Conservation (phyloP, 2,797 vertebrate genomes). For the Podargus strigoides region DNA sequence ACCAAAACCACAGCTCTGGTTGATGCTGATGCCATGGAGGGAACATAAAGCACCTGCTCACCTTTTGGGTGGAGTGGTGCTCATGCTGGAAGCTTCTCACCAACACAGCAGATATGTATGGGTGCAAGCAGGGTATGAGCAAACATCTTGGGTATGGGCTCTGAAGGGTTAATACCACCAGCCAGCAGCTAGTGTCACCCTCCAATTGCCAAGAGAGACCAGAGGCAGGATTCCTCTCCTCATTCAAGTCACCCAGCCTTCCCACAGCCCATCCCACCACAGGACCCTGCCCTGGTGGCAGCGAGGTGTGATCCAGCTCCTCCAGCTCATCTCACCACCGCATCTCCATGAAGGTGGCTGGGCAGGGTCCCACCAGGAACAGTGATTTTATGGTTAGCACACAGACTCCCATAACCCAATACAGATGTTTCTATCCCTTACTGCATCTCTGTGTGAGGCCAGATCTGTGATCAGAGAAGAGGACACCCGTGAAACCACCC, state of each 20-base stretch:
- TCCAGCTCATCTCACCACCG: background rate
- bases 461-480: background rate
- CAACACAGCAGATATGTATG: rapidly evolving
- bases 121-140: background rate
- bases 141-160: rapidly evolving
- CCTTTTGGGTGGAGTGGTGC: background rate
- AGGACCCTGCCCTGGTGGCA: background rate
- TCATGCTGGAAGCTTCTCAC: background rate
- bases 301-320: background rate
- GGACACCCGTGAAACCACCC: background rate
- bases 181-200: background rate
- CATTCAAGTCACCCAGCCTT: background rate
- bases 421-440: background rate
- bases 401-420: background rate
- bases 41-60: background rate
- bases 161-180: background rate
- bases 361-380: background rate
- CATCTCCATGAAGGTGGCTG: background rate
- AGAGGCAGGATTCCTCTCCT: background rate
- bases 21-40: background rate
- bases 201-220: background rate
- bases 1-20: background rate
- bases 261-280: background rate
- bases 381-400: background rate
- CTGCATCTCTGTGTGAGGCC: background rate